Conservation (phyloP, 2,113 vertebrate species). For the Corythoichthys haematopterus region DNA sequence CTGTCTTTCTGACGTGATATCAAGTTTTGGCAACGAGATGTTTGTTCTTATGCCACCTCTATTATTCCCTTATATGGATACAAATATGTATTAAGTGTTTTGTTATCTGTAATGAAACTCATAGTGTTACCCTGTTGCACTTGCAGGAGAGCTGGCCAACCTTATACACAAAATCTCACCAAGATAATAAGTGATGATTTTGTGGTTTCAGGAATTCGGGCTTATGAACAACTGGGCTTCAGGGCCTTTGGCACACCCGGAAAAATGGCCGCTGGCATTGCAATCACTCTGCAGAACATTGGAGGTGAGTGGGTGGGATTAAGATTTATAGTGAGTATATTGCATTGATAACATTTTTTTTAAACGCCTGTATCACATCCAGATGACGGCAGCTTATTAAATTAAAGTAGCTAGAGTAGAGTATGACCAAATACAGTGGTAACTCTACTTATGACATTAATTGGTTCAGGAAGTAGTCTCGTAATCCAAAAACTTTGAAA, state of each 20-base stretch:
- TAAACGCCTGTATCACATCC: too few relatives aligned
- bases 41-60: background rate
- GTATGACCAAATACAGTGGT: too few relatives aligned
- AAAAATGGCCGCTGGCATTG: slow-evolving; percentile 88
- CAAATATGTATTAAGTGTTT: background rate
- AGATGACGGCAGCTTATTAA: too few relatives aligned
- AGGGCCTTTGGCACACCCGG: slow-evolving; percentile 92
- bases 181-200: background rate
- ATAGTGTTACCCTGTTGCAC: background rate
- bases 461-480: too few relatives aligned
- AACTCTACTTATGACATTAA: too few relatives aligned
- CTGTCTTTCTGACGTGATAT: background rate
- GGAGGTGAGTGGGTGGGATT: slow-evolving; percentile 76
- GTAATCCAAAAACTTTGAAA: too few relatives aligned
- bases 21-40: background rate
- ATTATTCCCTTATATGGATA: background rate
- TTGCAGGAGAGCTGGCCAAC: background rate
- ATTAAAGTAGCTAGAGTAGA: too few relatives aligned
- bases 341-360: too few relatives aligned
- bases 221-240: slow-evolving; percentile 92
- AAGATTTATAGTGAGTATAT: too few relatives aligned
- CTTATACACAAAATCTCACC: background rate
- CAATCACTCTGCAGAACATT: slow-evolving; percentile 94
- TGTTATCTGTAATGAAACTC: background rate
- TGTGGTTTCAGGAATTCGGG: slow-evolving; percentile 81